Conservation (phyloP, 2,888 invertebrate genomes). For the Tachina fera region DNA sequence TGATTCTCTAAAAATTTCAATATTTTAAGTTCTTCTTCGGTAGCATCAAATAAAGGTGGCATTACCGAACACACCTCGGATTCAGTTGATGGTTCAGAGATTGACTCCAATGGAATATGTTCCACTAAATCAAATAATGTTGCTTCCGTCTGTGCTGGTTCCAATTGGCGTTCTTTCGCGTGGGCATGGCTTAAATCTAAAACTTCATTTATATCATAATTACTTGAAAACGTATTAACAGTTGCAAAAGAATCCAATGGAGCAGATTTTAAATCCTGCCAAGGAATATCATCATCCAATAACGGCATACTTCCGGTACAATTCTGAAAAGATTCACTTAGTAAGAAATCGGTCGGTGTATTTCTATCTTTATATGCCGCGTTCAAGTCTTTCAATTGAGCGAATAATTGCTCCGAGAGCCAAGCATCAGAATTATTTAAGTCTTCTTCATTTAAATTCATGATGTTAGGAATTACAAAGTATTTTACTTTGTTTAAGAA, state of each 20-base stretch:
- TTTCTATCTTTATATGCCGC: constrained; percentile 69
- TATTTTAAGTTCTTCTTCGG: constrained; percentile 77
- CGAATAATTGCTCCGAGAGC: constrained; percentile 76
- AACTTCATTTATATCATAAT: constrained; percentile 70
- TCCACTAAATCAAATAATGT: constrained; percentile 32
- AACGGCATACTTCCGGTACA: constrained; percentile 45
- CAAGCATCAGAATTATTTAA: constrained; percentile 75
- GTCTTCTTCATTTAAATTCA: constrained; percentile 74
- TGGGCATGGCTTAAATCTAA: constrained; percentile 71
- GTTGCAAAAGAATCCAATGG: constrained; percentile 66
- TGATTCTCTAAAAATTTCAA: constrained; percentile 76
- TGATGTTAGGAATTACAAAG: constrained; percentile 27
- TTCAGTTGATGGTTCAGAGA: constrained; percentile 64
- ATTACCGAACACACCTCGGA: constrained; percentile 51
- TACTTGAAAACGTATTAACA: constrained; percentile 30
- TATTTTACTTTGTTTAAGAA: background rate
- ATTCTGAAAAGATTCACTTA: constrained; percentile 47
- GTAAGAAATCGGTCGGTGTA: constrained; percentile 41
- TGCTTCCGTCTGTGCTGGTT: constrained; percentile 61
- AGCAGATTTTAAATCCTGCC: constrained; percentile 63
- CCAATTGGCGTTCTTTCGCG: constrained; percentile 63
- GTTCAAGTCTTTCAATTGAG: constrained; percentile 76
- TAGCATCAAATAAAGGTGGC: constrained; percentile 73
- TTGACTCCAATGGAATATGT: background rate
- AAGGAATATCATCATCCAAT: constrained; percentile 59